These are phyloP conservation scores for Osmerus eperlanus DNA, from an alignment of 2,113 vertebrate genomes.

Conservation along the genomic window DNA sequence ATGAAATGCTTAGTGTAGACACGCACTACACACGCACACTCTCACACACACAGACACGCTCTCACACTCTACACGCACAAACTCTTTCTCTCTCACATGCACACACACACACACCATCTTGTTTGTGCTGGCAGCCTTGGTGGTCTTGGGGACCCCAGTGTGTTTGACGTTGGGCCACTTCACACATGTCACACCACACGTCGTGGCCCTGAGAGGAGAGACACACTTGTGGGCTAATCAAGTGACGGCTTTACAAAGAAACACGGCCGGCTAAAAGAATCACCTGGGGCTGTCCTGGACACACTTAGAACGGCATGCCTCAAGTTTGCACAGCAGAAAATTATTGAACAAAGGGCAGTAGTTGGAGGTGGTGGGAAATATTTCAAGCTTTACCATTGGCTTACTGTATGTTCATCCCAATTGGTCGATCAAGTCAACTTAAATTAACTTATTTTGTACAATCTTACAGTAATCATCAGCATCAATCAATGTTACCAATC, in stretches of 20 bases:
- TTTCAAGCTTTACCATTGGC: too few species aligned
- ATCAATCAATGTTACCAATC: too few species aligned
- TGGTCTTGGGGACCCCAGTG: neutral
- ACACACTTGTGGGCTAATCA: neutral
- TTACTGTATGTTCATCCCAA: too few species aligned
- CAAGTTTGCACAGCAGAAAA: too few species aligned
- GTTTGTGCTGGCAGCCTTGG: neutral
- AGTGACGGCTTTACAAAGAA: neutral
- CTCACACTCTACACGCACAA: neutral
- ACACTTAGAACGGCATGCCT: neutral
- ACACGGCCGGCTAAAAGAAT: neutral
- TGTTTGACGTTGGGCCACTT: neutral
- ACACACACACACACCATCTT: neutral
- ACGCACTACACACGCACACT: neutral
- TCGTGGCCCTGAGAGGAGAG: neutral
- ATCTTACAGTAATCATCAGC: too few species aligned
- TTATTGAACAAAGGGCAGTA: too few species aligned
- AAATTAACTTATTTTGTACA: too few species aligned
- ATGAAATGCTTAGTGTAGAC: conserved; percentile 7
- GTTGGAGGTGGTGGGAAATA: too few species aligned
- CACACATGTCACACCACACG: neutral
- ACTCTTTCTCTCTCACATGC: neutral
- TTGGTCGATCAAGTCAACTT: too few species aligned
- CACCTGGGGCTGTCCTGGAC: neutral
- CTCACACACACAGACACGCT: neutral